Evolutionary conservation across 1,140 invertebrate genomes (phyloP).

Genomic region (Ceratina japonica): DNA sequence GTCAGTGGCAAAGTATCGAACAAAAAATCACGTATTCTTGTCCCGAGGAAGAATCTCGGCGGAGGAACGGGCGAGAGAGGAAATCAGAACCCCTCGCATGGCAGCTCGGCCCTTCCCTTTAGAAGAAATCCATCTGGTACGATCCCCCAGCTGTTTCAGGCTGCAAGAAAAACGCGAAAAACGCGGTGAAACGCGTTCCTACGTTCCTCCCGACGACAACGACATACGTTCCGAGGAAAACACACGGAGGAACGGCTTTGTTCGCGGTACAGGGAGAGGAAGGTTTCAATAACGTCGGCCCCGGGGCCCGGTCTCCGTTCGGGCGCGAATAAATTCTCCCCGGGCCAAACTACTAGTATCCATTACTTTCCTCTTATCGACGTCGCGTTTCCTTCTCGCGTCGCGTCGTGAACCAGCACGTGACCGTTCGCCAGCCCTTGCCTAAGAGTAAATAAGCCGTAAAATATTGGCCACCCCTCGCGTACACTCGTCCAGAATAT

Average conservation of each 20-base stretch:
- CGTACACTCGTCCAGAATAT: too few species aligned
- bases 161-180: neutral
- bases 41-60: too few species aligned
- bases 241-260: slow-evolving; percentile 3
- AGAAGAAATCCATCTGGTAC: too few species aligned
- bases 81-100: too few species aligned
- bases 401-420: slow-evolving; percentile 24
- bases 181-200: neutral
- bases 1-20: too few species aligned
- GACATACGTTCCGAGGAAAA: slow-evolving; percentile 33
- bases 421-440: slow-evolving; percentile 23
- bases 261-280: slow-evolving; percentile 36
- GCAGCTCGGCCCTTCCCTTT: too few species aligned
- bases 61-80: too few species aligned
- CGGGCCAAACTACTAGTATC: slow-evolving; percentile 33
- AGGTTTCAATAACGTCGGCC: slow-evolving; percentile 56
- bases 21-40: too few species aligned
- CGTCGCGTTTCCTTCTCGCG: neutral
- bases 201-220: slow-evolving; percentile 1
- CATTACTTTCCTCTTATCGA: slow-evolving; percentile 52
- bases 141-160: too few species aligned
- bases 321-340: slow-evolving; percentile 52
- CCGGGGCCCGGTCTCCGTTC: slow-evolving; percentile 43
- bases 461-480: slow-evolving; percentile 48
- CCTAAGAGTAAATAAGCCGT: slow-evolving; percentile 62